These are phyloP conservation scores for Andrena minutula DNA, from an alignment of 2,888 invertebrate species.

Conservation along the genomic window DNA sequence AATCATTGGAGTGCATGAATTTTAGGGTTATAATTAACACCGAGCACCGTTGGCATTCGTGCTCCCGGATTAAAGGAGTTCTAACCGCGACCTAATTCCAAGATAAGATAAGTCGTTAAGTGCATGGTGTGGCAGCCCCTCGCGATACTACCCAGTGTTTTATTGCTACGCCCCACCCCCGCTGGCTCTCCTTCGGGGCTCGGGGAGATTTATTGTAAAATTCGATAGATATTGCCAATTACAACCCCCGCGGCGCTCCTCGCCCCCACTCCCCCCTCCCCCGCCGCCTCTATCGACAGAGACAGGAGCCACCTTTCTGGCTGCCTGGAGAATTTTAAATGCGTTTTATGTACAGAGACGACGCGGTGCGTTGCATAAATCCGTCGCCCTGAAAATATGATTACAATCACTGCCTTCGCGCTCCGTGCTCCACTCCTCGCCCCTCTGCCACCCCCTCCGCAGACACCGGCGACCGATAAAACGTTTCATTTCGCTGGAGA, in stretches of 20 bases:
- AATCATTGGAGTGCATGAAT: slow-evolving; percentile 4
- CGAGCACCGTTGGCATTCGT: slow-evolving; percentile 46
- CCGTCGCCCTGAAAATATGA: slow-evolving; percentile 76
- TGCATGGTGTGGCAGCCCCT: slow-evolving; percentile 77
- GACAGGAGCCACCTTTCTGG: slow-evolving; percentile 63
- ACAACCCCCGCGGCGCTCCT: slow-evolving; percentile 75
- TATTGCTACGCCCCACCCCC: slow-evolving; percentile 76
- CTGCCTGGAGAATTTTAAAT: slow-evolving; percentile 75
- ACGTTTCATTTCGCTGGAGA: slow-evolving; percentile 65
- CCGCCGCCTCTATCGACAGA: slow-evolving; percentile 60
- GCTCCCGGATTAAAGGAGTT: slow-evolving; percentile 64
- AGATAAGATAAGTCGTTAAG: slow-evolving; percentile 84
- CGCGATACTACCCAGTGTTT: slow-evolving; percentile 80
- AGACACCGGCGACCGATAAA: slow-evolving; percentile 67
- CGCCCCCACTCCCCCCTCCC: slow-evolving; percentile 19
- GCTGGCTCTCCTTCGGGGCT: slow-evolving; percentile 68
- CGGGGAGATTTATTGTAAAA: slow-evolving; percentile 81
- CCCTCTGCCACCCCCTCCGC: slow-evolving; percentile 15
- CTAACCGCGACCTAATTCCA: slow-evolving; percentile 79
- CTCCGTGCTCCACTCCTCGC: neutral
- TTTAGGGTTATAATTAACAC: slow-evolving; percentile 38
- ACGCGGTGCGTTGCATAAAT: slow-evolving; percentile 77
- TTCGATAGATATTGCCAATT: slow-evolving; percentile 84
- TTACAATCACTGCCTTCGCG: slow-evolving; percentile 71
- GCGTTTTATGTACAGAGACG: slow-evolving; percentile 75